Conservation (phyloP, 2,113 vertebrate species). For the Macquaria ambigua region DNA sequence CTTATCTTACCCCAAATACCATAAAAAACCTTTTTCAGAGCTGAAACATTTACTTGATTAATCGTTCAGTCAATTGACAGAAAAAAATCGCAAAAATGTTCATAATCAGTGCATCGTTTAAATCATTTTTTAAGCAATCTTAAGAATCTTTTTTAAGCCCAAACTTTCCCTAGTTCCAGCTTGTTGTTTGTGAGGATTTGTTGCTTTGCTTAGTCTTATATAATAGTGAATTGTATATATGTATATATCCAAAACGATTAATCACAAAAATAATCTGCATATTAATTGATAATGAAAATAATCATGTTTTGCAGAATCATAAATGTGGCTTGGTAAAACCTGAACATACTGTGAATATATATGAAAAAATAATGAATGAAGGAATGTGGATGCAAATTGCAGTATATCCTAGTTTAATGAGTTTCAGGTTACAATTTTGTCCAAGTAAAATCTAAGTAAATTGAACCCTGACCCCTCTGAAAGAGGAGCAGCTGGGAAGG, state of each 20-base stretch:
- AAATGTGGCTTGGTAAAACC: not conserved
- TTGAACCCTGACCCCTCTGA: slow-evolving; percentile 8
- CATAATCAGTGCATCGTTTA: no score
- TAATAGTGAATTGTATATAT: not conserved
- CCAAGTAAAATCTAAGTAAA: slow-evolving; percentile 7
- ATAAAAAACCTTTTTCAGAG: not conserved
- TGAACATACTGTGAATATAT: not conserved
- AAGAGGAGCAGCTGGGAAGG: not conserved
- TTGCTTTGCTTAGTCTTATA: not conserved
- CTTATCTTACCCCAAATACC: not conserved
- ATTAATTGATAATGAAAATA: not conserved
- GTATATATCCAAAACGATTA: no score
- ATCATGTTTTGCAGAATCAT: not conserved
- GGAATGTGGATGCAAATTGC: not conserved
- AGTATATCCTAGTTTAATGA: not conserved
- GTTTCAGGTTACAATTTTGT: not conserved
- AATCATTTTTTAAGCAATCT: not conserved
- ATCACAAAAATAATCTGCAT: no score
- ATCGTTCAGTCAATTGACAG: not conserved
- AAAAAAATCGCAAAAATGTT: not conserved
- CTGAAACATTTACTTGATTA: not conserved
- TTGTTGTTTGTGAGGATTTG: not conserved
- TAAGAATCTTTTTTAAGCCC: no score
- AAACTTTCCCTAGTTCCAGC: not conserved
- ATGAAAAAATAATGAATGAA: not conserved